A percentile compares a stretch with the other conserved stretches of the same genome.
These are phyloP conservation scores for Sternotherus odoratus DNA, from an alignment of 2,797 vertebrate genomes.

Conservation along the genomic window DNA sequence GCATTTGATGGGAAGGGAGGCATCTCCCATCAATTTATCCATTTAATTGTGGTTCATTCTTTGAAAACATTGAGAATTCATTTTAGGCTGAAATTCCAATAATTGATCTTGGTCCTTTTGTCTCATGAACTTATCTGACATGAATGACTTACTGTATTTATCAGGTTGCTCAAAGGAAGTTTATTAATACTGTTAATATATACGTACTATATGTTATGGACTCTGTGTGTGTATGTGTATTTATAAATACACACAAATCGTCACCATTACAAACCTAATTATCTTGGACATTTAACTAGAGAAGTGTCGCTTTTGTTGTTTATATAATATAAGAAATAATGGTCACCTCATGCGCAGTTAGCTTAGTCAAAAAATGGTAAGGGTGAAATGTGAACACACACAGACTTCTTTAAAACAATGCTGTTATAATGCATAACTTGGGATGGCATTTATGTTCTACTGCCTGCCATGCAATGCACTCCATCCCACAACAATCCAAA, in stretches of 20 bases:
- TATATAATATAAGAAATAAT: background rate
- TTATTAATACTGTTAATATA: background rate
- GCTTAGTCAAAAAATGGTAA: background rate
- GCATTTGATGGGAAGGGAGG: too few species aligned
- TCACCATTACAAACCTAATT: background rate
- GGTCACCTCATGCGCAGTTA: background rate
- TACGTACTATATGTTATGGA: background rate
- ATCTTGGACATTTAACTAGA: background rate
- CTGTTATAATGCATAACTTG: background rate
- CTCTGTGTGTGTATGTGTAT: too few species aligned
- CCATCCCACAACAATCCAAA: background rate
- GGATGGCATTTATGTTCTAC: background rate
- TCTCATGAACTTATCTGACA: background rate
- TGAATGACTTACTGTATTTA: background rate
- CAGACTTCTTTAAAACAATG: background rate
- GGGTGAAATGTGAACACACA: background rate
- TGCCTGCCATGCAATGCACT: background rate
- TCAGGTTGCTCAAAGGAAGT: background rate
- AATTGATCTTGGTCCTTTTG: background rate
- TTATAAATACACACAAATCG: too few species aligned
- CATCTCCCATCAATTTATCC: too few species aligned
- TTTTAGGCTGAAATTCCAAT: background rate
- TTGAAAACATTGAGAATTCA: too few species aligned
- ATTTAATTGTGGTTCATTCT: too few species aligned
- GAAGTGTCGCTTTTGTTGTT: too few species aligned